Evolutionary conservation across 2,113 vertebrate species (phyloP), one percentile per base, ranked within the genome.

Genomic region (Sander lucioperca): DNA sequence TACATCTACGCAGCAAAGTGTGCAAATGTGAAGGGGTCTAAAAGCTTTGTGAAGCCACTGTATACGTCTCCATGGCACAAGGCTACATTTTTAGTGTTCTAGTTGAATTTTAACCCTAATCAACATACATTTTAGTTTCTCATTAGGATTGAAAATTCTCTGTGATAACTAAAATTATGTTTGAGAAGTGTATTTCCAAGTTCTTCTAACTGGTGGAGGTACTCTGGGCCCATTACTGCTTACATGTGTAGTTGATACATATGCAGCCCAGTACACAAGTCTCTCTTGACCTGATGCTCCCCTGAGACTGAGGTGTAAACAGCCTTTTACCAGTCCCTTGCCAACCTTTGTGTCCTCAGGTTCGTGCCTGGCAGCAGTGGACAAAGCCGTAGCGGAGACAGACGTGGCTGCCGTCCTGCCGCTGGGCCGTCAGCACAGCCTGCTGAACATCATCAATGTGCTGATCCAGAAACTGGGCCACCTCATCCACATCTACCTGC

Each of bases 381-480:
- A 97, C 84, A 92, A 16, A 57, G 96, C 96, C 0, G n/a, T 96
- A 1, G 91, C 94, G 30, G 92, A 94, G 39, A 84, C 96, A 0
- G 94, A 98, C 79, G 78, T 95, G 64, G 93, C 94, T 6, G 94
- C 95, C 56, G 95, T 99, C 43, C 94, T 99, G 72, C 98, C 98
- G 6, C 91, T 99, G 83, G 97, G 98, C 9, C 97, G 97, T 4
- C 97, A 97, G 90, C 98, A 99, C 4, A 96, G 96, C 67, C 91
- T 99, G 80, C 93, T 99, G 72, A 99, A 97, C 9, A 94, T 96
- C 87, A 93, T 99, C 3, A 96, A 96, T 8, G 87, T 96, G 39
- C 96, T 99, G 36, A 81, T 99, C 65, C 96, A 97, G 86, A 97
- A 98, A 69, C 95, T 99, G 84, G 97, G 97, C 53, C 97, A 99